Percentiles rank a stretch among this genome's conserved stretches.
Evolutionary conservation across 2,888 invertebrate species (phyloP).

Genomic region (Stratiomys singularior): DNA sequence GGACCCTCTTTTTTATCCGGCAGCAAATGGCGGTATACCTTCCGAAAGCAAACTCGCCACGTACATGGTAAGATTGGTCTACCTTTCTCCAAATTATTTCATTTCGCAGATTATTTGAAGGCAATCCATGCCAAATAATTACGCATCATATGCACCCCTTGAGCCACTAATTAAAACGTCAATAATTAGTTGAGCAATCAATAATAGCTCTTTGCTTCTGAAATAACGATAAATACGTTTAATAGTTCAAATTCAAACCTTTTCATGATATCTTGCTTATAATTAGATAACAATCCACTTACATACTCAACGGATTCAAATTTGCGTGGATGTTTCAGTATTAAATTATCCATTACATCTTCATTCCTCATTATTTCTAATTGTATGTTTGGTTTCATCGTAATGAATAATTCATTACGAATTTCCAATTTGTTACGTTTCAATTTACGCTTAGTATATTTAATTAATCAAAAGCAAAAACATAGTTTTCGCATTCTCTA

Average conservation of each 20-base stretch:
- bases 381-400: neutral
- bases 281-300: no score
- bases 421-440: conserved; percentile 7
- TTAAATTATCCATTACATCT: neutral
- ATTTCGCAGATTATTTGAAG: no score
- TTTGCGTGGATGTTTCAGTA: neutral
- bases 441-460: neutral
- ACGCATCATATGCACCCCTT: no score
- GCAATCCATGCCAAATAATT: no score
- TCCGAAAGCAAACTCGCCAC: conserved; percentile 87
- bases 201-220: no score
- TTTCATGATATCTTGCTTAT: no score
- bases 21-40: conserved; percentile 80
- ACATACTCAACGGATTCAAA: neutral
- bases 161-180: no score
- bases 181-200: neutral
- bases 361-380: neutral
- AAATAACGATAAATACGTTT: no score
- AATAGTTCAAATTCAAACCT: no score
- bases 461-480: conserved; percentile 11
- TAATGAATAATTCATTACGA: neutral
- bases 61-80: conserved; percentile 79
- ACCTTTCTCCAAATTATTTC: no score
- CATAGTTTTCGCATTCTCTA: no score
- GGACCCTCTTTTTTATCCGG: conserved; percentile 80